These are phyloP conservation scores for Tethea ocularis DNA, from an alignment of 2,888 invertebrate genomes.

Conservation along the genomic window DNA sequence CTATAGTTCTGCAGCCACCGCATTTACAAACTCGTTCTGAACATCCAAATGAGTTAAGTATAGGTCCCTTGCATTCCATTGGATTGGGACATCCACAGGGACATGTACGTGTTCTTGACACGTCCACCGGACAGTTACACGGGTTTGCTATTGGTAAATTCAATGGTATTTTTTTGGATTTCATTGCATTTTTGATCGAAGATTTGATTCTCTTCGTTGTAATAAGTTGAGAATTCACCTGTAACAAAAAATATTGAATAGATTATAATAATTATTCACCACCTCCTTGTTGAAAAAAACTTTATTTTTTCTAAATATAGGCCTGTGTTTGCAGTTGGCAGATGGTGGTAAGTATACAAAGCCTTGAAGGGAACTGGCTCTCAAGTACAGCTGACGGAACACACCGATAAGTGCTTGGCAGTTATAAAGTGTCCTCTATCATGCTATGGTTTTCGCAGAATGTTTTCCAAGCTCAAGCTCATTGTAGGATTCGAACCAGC, in stretches of 20 bases:
- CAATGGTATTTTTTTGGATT: neutral
- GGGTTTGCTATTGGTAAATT: neutral
- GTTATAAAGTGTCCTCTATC: too few species aligned
- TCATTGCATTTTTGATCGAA: neutral
- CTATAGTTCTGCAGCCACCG: neutral
- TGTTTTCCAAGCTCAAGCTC: too few species aligned
- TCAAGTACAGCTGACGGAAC: too few species aligned
- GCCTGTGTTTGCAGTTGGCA: too few species aligned
- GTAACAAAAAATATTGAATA: neutral
- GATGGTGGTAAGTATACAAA: too few species aligned
- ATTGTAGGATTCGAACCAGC: too few species aligned
- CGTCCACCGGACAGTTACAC: neutral
- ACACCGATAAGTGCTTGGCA: too few species aligned
- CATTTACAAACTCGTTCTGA: neutral
- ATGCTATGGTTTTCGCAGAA: too few species aligned
- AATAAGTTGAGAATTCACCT: neutral
- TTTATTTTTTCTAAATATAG: too few species aligned
- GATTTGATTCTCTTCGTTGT: constrained; percentile 2
- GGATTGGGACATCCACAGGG: constrained; percentile 7
- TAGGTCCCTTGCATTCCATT: neutral
- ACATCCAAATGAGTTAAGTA: constrained; percentile 2
- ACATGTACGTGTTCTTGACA: neutral
- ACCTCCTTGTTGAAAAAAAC: too few species aligned
- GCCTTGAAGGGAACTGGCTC: too few species aligned
- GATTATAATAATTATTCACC: neutral